Conservation (phyloP, 2,113 vertebrate species). For the Limnothrissa miodon region DNA sequence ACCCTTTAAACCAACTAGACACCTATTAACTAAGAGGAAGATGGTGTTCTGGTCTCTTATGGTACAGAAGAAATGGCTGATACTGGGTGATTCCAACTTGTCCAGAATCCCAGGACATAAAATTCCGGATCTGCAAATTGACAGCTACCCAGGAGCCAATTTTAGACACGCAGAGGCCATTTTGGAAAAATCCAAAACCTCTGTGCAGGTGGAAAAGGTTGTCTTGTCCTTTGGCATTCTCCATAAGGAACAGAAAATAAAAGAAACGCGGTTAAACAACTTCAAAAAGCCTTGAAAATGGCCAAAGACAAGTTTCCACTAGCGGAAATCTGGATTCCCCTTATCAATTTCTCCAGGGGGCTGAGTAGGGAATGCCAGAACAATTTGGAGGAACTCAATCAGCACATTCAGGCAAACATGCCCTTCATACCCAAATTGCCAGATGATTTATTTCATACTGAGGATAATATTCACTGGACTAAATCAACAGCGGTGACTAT, state of each 20-base stretch:
- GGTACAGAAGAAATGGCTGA: neutral
- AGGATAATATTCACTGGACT: no score
- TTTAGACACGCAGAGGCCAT: neutral
- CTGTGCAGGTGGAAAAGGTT: neutral
- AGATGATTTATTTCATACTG: no score
- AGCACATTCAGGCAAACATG: neutral
- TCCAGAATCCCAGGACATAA: neutral
- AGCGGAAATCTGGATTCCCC: no score
- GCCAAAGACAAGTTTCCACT: no score
- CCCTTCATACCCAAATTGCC: no score
- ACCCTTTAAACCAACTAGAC: no score
- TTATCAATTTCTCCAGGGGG: no score
- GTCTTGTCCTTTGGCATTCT: neutral
- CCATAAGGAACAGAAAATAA: neutral
- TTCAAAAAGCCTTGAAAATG: no score
- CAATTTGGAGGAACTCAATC: no score
- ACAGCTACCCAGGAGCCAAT: neutral
- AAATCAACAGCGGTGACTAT: neutral
- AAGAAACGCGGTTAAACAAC: neutral
- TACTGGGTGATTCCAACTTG: constrained; percentile 3
- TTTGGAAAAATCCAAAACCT: neutral
- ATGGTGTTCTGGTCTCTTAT: no score
- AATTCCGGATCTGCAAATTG: neutral
- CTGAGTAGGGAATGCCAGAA: no score
- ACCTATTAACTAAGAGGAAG: no score